Evolutionary conservation across 2,888 invertebrate species (phyloP), one percentile per base, ranked within the genome.

Genomic region (Aphrophora alni): DNA sequence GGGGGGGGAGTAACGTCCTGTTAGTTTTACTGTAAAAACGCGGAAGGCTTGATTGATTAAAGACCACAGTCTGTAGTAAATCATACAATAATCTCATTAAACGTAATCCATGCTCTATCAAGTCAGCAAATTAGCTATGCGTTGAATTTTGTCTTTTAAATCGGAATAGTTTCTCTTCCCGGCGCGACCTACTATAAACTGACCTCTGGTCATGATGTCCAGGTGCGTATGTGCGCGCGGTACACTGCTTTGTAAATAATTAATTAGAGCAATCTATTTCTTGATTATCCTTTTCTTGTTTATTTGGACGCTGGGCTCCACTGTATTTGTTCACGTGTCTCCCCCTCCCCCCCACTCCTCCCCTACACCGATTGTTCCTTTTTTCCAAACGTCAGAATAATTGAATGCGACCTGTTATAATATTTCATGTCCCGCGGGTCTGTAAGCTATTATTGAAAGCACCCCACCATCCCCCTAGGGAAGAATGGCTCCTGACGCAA

Each of bases 371-470:
- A 78, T 71, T 51, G 72, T 71, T 51, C 78, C 78, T 78, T 78
- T 78, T 72, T 77, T 44, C 72, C 72, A 72, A 78, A 78, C 78
- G 70, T 73, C 78, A 78, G 71, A 51, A 51, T 72, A 33, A 70
- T 78, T 78, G 72, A 72, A 78, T 71, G 59, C 59, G 78, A 78
- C 78, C 73, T 72, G 78, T 78, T 78, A 78, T 78, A 78, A 78
- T 78, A 72, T 78, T 72, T 78, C 72, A 73, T 78, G 78, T 78
- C 78, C 78, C 78, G 72, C 71, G 28, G 44, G 78, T 71, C 72
- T 59, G 21, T 59, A 21, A 38, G 38, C 78, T 72, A 78, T 78
- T 78, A 78, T 78, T 78, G 78, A 78, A 78, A 78, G 70, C 51
- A 17, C 72, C 71, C 27, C 17, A 17, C n/a, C 17, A 25, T 26